Conservation (phyloP, 2,113 vertebrate species). For the Epinephelus moara region DNA sequence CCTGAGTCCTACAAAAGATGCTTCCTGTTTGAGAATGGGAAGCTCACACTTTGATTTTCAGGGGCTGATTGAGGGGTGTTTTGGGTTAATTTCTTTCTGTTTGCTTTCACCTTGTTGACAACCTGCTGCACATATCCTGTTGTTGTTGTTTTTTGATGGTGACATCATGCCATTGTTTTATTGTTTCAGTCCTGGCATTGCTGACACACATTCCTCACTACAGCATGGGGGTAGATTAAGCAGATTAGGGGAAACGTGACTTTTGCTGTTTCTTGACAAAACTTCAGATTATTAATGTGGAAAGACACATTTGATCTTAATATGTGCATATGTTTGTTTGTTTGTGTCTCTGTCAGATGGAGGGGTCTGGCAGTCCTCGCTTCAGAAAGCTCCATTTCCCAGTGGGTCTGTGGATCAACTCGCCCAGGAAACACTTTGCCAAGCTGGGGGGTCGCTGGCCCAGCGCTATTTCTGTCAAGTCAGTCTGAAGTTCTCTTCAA, state of each 20-base stretch:
- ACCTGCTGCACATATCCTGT: slow-evolving; percentile 72
- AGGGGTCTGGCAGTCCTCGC: slow-evolving; percentile 92
- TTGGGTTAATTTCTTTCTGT: slow-evolving; percentile 38
- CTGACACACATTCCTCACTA: slow-evolving; percentile 31
- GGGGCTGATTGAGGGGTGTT: slow-evolving; percentile 22
- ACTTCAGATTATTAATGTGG: not conserved
- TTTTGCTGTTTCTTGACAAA: slow-evolving; percentile 2
- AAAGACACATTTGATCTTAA: not conserved
- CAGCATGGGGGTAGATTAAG: slow-evolving; percentile 6
- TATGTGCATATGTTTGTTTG: slow-evolving; percentile 3
- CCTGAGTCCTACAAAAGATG: slow-evolving; percentile 59
- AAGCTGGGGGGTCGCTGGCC: slow-evolving; percentile 93
- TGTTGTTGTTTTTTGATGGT: slow-evolving; percentile 62
- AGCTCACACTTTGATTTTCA: slow-evolving; percentile 54
- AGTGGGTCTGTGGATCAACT: slow-evolving; percentile 95
- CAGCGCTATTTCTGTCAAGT: slow-evolving; percentile 93
- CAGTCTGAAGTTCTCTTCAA: slow-evolving; percentile 67
- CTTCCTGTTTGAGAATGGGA: slow-evolving; percentile 78
- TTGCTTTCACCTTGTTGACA: slow-evolving; percentile 70
- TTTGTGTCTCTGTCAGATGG: slow-evolving; percentile 80
- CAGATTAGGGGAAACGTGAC: slow-evolving; percentile 8
- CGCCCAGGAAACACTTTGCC: slow-evolving; percentile 93
- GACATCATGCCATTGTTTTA: slow-evolving; percentile 78
- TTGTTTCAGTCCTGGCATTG: slow-evolving; percentile 59
- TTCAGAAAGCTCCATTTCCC: slow-evolving; percentile 93